These are phyloP conservation scores for Coryphaenoides rupestris DNA, from an alignment of 2,113 vertebrate species.

Conservation along the genomic window DNA sequence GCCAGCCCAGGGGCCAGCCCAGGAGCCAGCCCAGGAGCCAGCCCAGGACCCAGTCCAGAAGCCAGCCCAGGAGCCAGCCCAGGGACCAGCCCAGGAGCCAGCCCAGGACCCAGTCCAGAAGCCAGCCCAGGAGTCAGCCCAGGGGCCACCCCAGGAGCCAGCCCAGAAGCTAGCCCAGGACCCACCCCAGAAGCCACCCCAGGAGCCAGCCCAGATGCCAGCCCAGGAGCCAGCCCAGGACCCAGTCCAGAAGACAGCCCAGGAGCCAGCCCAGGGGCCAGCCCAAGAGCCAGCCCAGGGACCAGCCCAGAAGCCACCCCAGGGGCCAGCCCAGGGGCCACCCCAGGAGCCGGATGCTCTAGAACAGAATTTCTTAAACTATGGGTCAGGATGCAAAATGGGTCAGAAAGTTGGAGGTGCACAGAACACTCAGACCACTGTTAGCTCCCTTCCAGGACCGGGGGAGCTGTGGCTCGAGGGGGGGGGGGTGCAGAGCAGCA, in stretches of 20 bases:
- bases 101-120: too few relatives aligned
- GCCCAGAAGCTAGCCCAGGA: neutral
- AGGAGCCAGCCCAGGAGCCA: too few relatives aligned
- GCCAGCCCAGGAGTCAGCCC: neutral
- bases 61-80: neutral
- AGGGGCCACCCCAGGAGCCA: constrained; percentile 5
- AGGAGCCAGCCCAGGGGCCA: neutral
- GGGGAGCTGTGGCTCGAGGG: constrained; percentile 22
- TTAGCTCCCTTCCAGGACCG: neutral
- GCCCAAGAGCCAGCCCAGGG: neutral
- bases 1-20: neutral
- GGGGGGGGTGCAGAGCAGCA: constrained; percentile 8
- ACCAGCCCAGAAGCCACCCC: too few relatives aligned
- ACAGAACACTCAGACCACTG: neutral
- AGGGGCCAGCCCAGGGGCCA: too few relatives aligned
- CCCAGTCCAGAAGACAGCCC: too few relatives aligned
- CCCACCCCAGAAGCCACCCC: neutral
- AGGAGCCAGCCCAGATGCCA: neutral
- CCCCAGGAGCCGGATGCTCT: too few relatives aligned
- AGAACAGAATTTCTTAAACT: too few relatives aligned
- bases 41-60: too few relatives aligned
- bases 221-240: too few relatives aligned
- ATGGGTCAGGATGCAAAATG: neutral
- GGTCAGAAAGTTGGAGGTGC: neutral
- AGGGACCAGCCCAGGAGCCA: too few relatives aligned